Percentiles rank a stretch among this genome's conserved stretches.
Conservation (phyloP, 2,113 vertebrate species). For the Notothenia rossii region DNA sequence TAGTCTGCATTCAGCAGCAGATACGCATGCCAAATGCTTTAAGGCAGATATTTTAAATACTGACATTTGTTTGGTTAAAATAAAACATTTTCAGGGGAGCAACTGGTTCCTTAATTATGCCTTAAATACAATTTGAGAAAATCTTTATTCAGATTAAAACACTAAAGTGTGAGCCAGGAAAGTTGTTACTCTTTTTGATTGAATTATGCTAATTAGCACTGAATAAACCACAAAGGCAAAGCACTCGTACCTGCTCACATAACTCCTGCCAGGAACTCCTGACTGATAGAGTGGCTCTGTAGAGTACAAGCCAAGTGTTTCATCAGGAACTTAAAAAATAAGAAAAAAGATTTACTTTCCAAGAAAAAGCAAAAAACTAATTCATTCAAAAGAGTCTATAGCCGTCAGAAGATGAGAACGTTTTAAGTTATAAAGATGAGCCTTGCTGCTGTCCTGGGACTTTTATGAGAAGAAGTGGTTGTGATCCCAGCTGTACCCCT, state of each 20-base stretch:
- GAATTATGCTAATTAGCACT: slow-evolving; percentile 55
- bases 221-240: slow-evolving; percentile 40
- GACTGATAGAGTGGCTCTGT: slow-evolving; percentile 51
- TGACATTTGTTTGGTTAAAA: slow-evolving; percentile 37
- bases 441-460: slow-evolving; percentile 38
- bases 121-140: slow-evolving; percentile 35
- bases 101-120: not conserved
- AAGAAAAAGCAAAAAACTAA: slow-evolving; percentile 14
- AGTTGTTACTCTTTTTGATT: slow-evolving; percentile 1
- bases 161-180: slow-evolving; percentile 21
- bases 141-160: slow-evolving; percentile 37
- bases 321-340: slow-evolving; percentile 57
- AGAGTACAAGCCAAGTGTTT: slow-evolving; percentile 47
- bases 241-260: slow-evolving; percentile 49
- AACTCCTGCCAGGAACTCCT: slow-evolving; percentile 54
- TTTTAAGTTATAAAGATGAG: slow-evolving; percentile 48
- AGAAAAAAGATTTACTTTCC: slow-evolving; percentile 21
- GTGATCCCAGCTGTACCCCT: slow-evolving; percentile 46
- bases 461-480: slow-evolving; percentile 6
- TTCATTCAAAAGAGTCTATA: slow-evolving; percentile 31
- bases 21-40: slow-evolving; percentile 10
- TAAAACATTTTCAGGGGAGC: slow-evolving; percentile 23
- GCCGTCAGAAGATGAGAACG: slow-evolving; percentile 46
- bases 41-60: not conserved
- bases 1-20: slow-evolving; percentile 1